Conservation (phyloP, 2,797 vertebrate genomes). For the Sebastes melanostomus region DNA sequence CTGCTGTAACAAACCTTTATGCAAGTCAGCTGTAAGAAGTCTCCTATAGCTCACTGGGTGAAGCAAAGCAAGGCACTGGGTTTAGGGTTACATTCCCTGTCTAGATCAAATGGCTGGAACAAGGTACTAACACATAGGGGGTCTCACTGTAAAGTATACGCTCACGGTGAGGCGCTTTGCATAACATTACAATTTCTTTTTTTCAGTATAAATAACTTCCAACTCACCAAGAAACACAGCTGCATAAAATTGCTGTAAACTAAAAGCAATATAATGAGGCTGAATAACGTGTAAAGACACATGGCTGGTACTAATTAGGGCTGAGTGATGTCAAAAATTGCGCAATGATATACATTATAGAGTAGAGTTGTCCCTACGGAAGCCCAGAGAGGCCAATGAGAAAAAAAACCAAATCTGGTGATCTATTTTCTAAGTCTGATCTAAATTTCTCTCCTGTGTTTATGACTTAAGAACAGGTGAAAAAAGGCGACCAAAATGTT, state of each 20-base stretch:
- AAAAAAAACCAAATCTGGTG: neutral
- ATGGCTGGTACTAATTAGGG: constrained; percentile 18
- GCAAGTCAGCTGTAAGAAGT: constrained; percentile 19
- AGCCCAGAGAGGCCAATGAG: neutral
- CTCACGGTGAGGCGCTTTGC: neutral
- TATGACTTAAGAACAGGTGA: neutral
- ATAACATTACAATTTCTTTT: neutral
- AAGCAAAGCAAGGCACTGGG: neutral
- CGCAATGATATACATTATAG: neutral
- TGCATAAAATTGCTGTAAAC: neutral
- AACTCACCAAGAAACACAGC: neutral
- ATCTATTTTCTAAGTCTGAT: neutral
- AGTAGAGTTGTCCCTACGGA: neutral
- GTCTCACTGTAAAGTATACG: neutral
- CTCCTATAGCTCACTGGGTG: neutral
- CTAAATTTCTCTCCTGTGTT: neutral
- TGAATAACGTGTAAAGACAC: neutral
- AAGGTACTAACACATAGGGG: neutral
- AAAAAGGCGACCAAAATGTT: neutral
- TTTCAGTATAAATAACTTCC: constrained; percentile 1
- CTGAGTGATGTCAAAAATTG: constrained; percentile 32
- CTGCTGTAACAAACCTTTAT: constrained; percentile 33
- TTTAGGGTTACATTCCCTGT: neutral
- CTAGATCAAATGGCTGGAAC: neutral
- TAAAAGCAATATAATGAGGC: constrained; percentile 37